These are phyloP conservation scores for Actenoides hombroni DNA, from an alignment of 2,113 vertebrate species.

Conservation along the genomic window DNA sequence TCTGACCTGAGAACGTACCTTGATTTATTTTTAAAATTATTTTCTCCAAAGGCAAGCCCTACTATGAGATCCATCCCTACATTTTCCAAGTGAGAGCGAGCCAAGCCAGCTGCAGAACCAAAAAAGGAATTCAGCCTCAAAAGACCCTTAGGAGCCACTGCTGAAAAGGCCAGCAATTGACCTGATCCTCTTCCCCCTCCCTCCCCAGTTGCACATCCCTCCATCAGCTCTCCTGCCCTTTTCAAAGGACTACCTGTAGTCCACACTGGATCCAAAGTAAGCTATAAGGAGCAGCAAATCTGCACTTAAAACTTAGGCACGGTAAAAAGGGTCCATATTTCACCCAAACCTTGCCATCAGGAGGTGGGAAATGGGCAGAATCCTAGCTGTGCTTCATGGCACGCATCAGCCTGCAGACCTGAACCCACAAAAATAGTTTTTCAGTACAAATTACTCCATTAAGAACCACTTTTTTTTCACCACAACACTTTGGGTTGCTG, in stretches of 20 bases:
- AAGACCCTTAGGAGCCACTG: background rate
- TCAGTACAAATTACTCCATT: fast-evolving
- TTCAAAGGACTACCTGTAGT: background rate
- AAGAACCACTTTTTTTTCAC: background rate
- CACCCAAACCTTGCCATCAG: background rate
- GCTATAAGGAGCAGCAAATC: background rate
- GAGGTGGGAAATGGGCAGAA: background rate
- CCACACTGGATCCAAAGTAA: background rate
- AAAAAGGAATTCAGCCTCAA: slow-evolving; percentile 4
- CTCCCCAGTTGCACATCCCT: background rate
- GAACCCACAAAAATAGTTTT: background rate
- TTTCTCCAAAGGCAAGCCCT: background rate
- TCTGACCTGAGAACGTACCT: background rate
- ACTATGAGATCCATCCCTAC: background rate
- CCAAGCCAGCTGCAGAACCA: slow-evolving; percentile 29
- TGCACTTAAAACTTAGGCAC: background rate
- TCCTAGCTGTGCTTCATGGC: background rate
- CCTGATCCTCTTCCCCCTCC: background rate
- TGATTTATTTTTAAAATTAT: background rate
- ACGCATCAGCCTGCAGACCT: background rate
- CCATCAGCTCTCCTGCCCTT: background rate
- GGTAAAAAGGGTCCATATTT: background rate
- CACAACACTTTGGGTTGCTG: background rate
- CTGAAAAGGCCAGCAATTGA: background rate
- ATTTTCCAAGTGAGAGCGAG: slow-evolving; percentile 5